Evolutionary conservation across 1,140 invertebrate species (phyloP).

Genomic region (Drosophila hydei): DNA sequence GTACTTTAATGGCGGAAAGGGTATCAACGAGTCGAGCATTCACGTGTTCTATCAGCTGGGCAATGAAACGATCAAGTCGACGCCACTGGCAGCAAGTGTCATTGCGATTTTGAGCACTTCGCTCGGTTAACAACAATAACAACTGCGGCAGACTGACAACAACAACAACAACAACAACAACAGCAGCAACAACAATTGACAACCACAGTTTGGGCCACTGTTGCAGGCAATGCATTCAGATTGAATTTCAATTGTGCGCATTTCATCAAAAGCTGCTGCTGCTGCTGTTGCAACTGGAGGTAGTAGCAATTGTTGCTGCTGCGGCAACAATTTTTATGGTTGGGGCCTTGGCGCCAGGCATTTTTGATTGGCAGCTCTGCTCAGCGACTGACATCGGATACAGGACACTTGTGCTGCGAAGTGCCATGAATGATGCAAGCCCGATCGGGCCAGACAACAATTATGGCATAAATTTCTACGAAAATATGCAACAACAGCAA

Average conservation of each 20-base stretch:
- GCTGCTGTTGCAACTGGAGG: conserved; percentile 13
- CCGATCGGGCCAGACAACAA: conserved; percentile 31
- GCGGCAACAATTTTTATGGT: conserved; percentile 23
- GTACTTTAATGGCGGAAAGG: not conserved
- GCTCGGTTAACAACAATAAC: conserved; percentile 3
- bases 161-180: not conserved
- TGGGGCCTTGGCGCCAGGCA: conserved; percentile 29
- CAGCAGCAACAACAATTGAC: conserved; percentile 4
- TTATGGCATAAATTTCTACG: conserved; percentile 44
- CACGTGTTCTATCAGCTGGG: no score
- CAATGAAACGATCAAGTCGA: conserved; percentile 15
- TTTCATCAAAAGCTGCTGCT: conserved; percentile 20
- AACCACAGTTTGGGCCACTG: conserved; percentile 28
- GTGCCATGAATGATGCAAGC: conserved; percentile 35
- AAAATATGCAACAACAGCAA: conserved; percentile 24
- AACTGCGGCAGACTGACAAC: not conserved
- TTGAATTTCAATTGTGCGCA: conserved; percentile 44
- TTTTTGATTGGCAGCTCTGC: conserved; percentile 25
- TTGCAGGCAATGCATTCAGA: conserved; percentile 28
- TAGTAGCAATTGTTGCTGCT: conserved; percentile 6
- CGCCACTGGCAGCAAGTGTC: conserved; percentile 15
- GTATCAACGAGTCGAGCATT: not conserved
- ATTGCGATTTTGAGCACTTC: conserved; percentile 20
- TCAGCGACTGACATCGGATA: not conserved
- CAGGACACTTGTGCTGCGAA: conserved; percentile 15